Evolutionary conservation across 2,797 vertebrate species (phyloP), one percentile per base, ranked within the genome.

Genomic region (Cyclopterus lumpus): DNA sequence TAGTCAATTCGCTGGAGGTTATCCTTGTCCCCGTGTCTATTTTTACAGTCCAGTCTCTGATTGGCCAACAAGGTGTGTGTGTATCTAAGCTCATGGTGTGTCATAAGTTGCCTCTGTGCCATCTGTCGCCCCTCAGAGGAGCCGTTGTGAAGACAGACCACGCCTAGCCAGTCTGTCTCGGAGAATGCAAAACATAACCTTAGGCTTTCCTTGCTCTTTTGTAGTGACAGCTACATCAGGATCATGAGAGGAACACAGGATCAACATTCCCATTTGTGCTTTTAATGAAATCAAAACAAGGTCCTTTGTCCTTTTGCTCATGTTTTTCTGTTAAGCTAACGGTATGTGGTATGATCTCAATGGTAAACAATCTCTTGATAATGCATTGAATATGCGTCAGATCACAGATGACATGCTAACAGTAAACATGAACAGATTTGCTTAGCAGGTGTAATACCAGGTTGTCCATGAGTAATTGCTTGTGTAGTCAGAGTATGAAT

Each of bases 121-220:
- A 95, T 95, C 94, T 95, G 95, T 93, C 86, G 85, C 82, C 84
- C 49, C 89, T 92, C 87, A 87, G 88, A 87, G 82, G 88, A 92
- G 91, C 88, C 3, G 74, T 86, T 86, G 73, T 85, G 73, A 87
- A 83, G 77, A 85, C 77, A 72, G 82, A 88, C 90, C 89, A 90
- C 88, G 76, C 89, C 91, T 88, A 79, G 79, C 67, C 74, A 58
- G 77, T 75, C 79, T 75, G 75, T 86, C 73, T 85, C 67, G 60
- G 63, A 77, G 75, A 88, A 88, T 89, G 70, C 77, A 89, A 79
- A 92, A 87, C 71, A 77, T 88, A 89, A 92, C 87, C 84, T 91
- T 90, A 86, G 89, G 88, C 81, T 88, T 90, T 71, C 79, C 84
- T 11, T 86, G 78, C 78, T 83, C 77, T 79, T 86, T 88, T 78